Percentiles rank a stretch among this genome's conserved stretches.
Conservation (phyloP, 2,113 vertebrate species). For the Nycticorax nycticorax region DNA sequence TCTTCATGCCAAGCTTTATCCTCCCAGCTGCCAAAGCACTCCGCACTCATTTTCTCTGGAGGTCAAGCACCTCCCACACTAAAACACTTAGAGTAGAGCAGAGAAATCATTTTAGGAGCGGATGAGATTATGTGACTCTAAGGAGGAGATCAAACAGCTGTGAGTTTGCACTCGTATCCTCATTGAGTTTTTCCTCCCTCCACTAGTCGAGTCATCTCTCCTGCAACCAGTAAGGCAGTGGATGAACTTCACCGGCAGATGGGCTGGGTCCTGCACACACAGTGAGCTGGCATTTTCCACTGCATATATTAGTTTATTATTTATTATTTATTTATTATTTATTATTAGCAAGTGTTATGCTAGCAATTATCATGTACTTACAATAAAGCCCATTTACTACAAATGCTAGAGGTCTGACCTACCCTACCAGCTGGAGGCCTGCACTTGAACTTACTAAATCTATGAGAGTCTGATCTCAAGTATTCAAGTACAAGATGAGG, state of each 20-base stretch:
- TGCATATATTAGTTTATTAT: not conserved
- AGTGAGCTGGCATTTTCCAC: constrained; percentile 5
- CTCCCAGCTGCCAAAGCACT: not conserved
- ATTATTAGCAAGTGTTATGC: no score
- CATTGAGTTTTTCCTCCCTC: not conserved
- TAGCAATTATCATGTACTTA: not conserved
- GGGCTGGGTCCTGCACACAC: not conserved
- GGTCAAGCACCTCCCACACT: constrained; percentile 12
- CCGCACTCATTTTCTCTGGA: not conserved
- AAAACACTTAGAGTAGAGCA: not conserved
- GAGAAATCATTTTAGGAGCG: constrained; percentile 17
- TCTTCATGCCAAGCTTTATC: not conserved
- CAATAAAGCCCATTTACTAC: not conserved
- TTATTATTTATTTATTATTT: no score
- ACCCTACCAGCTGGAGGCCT: not conserved
- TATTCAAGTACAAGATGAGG: not conserved
- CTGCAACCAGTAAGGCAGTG: not conserved
- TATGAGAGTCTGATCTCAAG: not conserved
- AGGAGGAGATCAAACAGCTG: constrained; percentile 9
- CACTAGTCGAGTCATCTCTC: not conserved
- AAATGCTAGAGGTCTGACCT: not conserved
- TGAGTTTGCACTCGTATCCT: not conserved
- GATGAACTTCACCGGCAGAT: not conserved
- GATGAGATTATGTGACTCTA: not conserved
- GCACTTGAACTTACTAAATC: not conserved